A percentile compares a stretch with the other conserved stretches of the same genome.
phyloP scores from a whole-genome alignment of 2,113 vertebrate species.

The Callionymus lyra region DNA sequence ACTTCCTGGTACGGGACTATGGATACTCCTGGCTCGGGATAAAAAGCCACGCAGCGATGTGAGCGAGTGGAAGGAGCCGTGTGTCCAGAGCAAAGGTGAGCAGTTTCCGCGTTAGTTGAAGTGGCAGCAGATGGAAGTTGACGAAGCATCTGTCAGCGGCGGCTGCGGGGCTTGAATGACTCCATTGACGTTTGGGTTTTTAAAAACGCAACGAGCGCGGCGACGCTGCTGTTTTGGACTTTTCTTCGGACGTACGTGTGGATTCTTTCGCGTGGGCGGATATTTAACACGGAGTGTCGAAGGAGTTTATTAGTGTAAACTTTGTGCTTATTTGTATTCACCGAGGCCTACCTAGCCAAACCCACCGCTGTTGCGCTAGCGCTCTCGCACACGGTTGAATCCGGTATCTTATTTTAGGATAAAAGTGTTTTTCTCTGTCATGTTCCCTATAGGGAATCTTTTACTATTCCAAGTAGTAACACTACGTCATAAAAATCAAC shows the following conservation, averaged over 20 bases:
- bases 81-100: constrained; percentile 55
- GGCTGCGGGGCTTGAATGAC: constrained; percentile 19
- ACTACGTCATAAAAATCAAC: no score
- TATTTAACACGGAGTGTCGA: neutral
- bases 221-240: neutral
- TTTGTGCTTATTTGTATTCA: constrained; percentile 60
- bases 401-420: constrained; percentile 35
- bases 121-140: constrained; percentile 22
- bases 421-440: neutral
- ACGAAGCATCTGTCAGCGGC: constrained; percentile 30
- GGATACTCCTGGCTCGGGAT: constrained; percentile 16
- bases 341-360: constrained; percentile 63
- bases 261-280: neutral
- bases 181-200: constrained; percentile 13
- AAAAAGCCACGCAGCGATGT: constrained; percentile 30
- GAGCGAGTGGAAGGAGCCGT: constrained; percentile 23
- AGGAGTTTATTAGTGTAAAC: constrained; percentile 39
- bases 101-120: neutral
- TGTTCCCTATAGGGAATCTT: no score
- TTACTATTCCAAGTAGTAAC: no score
- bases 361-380: constrained; percentile 17
- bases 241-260: rapidly evolving
- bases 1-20: constrained; percentile 68
- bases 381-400: rapidly evolving
- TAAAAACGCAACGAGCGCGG: constrained; percentile 14